These are phyloP conservation scores for Nettapus auritus DNA, from an alignment of 2,113 vertebrate species.

Conservation along the genomic window DNA sequence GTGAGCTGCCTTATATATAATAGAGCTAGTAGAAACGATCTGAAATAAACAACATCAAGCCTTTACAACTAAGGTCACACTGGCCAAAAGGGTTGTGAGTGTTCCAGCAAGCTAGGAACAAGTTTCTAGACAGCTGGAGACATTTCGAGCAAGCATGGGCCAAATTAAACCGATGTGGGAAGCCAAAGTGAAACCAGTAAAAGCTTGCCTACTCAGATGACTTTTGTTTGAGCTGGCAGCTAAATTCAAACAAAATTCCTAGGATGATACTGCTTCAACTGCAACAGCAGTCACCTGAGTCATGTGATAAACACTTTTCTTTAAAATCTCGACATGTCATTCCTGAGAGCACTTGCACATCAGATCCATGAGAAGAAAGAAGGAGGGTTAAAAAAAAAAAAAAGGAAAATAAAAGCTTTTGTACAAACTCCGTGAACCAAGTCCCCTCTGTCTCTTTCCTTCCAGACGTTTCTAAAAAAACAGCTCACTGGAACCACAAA, in stretches of 20 bases:
- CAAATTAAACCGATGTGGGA: conserved; percentile 58
- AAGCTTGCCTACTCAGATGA: conserved; percentile 58
- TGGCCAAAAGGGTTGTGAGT: conserved; percentile 39
- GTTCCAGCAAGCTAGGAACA: conserved; percentile 56
- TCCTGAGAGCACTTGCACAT: background rate
- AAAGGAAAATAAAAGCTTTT: conserved; percentile 47
- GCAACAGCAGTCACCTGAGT: conserved; percentile 40
- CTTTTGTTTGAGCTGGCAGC: conserved; percentile 65
- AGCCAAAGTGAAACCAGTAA: conserved; percentile 71
- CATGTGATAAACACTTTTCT: conserved; percentile 3
- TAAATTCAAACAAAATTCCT: conserved; percentile 50
- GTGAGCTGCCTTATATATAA: conserved; percentile 5
- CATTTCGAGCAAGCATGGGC: conserved; percentile 64
- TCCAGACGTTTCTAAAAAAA: conserved; percentile 65
- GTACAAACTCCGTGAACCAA: conserved; percentile 40
- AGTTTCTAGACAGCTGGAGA: conserved; percentile 72
- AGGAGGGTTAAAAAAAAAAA: rapidly evolving
- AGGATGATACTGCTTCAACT: conserved; percentile 8
- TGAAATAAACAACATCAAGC: conserved; percentile 48
- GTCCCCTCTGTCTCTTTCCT: conserved; percentile 48
- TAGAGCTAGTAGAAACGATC: conserved; percentile 24
- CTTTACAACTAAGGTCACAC: conserved; percentile 51
- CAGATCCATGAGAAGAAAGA: conserved; percentile 10
- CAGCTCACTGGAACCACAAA: conserved; percentile 53
- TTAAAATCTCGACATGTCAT: background rate